Evolutionary conservation across 1,140 invertebrate genomes (phyloP).

Genomic region (Coelopa frigida): DNA sequence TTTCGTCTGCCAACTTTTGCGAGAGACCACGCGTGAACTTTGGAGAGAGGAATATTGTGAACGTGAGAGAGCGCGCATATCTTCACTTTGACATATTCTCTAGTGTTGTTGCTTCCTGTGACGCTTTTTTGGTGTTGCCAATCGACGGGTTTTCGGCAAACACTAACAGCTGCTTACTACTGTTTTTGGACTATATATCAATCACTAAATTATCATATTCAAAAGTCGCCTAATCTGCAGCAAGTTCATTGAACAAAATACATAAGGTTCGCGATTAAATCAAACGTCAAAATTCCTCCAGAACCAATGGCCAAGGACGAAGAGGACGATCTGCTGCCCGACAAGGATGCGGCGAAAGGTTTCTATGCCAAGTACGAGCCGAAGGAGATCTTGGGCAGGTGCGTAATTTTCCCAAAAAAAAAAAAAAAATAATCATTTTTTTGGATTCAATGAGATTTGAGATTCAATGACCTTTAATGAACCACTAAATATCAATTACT

Average conservation of each 20-base stretch:
- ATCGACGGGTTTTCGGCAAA: no score
- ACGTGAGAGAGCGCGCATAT: no score
- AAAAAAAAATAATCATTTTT: background rate
- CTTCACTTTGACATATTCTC: no score
- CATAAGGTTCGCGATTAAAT: no score
- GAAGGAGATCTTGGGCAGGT: constrained; percentile 96
- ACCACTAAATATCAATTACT: no score
- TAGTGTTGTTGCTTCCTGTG: no score
- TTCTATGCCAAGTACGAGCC: constrained; percentile 99
- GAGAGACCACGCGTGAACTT: no score
- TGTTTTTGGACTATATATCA: background rate
- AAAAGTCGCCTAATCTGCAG: background rate
- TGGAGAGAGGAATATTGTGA: no score
- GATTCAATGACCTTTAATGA: background rate
- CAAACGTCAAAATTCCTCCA: constrained; percentile 38
- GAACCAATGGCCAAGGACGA: constrained; percentile 62
- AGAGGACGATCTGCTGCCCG: constrained; percentile 74
- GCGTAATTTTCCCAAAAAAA: no score
- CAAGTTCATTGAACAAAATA: no score
- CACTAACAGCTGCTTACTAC: background rate
- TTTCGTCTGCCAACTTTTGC: no score
- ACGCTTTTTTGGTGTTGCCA: no score
- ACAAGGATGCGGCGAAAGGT: constrained; percentile 83
- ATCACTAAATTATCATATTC: background rate
- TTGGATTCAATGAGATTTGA: background rate